These are phyloP conservation scores for Macaria liturata DNA, from an alignment of 2,888 invertebrate genomes.

Conservation along the genomic window DNA sequence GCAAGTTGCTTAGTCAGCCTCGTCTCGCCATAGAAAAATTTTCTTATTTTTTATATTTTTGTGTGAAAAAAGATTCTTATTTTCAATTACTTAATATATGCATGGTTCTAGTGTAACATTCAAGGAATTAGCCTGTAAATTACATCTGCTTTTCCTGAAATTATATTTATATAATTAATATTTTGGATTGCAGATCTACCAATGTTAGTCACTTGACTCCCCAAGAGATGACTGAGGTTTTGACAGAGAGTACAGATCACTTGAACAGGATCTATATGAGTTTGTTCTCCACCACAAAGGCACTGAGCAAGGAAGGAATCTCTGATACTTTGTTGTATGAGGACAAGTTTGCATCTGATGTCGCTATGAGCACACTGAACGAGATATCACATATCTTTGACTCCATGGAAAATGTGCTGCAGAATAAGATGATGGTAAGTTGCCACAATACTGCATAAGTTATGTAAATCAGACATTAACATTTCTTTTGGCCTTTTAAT, in stretches of 20 bases:
- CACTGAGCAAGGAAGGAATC: conserved; percentile 62
- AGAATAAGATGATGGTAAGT: conserved; percentile 66
- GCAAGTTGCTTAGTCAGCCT: too few relatives aligned
- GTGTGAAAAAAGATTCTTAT: too few relatives aligned
- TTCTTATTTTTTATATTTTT: too few relatives aligned
- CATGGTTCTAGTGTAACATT: too few relatives aligned
- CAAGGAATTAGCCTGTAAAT: too few relatives aligned
- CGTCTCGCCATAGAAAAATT: too few relatives aligned
- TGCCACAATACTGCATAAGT: too few relatives aligned
- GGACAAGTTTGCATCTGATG: conserved; percentile 72
- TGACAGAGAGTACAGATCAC: conserved; percentile 72
- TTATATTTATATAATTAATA: too few relatives aligned
- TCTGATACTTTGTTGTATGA: conserved; percentile 62
- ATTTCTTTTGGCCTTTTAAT: too few relatives aligned
- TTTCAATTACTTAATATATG: too few relatives aligned
- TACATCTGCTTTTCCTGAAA: too few relatives aligned
- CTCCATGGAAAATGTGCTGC: conserved; percentile 66
- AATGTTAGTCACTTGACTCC: conserved; percentile 35
- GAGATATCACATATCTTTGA: conserved; percentile 66
- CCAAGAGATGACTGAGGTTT: conserved; percentile 61
- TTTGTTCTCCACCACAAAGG: conserved; percentile 63
- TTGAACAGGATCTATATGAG: conserved; percentile 70
- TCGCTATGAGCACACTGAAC: conserved; percentile 62
- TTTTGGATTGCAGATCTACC: conserved; percentile 15
- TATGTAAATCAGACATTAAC: too few relatives aligned